These are phyloP conservation scores for Callithrix jacchus DNA, from an alignment of 2,113 vertebrate genomes.

Conservation along the genomic window DNA sequence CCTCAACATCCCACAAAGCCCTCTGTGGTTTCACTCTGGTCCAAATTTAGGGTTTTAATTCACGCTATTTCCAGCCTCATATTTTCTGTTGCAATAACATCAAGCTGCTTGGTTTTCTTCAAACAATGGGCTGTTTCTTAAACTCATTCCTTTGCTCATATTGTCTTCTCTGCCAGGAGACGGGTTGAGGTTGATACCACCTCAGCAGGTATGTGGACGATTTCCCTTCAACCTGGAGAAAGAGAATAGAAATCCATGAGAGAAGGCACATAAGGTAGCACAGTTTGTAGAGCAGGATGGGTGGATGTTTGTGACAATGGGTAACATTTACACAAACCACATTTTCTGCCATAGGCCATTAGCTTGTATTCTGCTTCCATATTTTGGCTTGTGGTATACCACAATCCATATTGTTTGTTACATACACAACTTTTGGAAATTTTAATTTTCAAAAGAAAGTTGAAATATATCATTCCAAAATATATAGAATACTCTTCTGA, in stretches of 20 bases:
- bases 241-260: not conserved
- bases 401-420: constrained; percentile 31
- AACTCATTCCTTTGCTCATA: not conserved
- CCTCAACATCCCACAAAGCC: constrained; percentile 51
- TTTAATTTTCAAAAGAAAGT: constrained; percentile 47
- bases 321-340: constrained; percentile 63
- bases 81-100: constrained; percentile 52
- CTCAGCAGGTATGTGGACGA: not conserved
- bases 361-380: constrained; percentile 21
- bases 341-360: constrained; percentile 31
- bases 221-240: not conserved
- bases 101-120: not conserved
- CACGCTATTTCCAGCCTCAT: constrained; percentile 51
- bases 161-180: not conserved
- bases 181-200: not conserved
- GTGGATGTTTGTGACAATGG: constrained; percentile 36
- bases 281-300: constrained; percentile 15
- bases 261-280: not conserved
- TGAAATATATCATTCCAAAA: not conserved
- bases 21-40: constrained; percentile 55
- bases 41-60: constrained; percentile 29
- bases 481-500: not conserved
- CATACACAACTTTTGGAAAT: not conserved
- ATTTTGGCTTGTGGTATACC: constrained; percentile 28
- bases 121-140: not conserved